Base-by-base conservation (phyloP, 1,140 invertebrate species). In the Drosophila varians region DNA sequence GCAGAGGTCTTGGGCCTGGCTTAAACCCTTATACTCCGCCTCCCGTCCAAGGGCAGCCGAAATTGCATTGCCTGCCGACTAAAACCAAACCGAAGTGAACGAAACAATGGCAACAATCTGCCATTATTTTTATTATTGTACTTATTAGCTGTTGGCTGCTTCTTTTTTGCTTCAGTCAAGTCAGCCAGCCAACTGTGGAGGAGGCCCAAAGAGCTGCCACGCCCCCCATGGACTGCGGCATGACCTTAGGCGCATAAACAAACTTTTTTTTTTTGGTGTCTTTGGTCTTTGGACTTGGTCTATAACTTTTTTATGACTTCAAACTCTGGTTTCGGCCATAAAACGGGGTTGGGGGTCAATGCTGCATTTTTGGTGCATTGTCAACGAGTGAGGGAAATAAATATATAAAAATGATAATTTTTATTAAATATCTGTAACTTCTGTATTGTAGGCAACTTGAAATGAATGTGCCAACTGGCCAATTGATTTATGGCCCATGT, bases 231-330 rank as follows among this genome's bases (percentile, higher is more conserved):
- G 68, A 61, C 56, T 73, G 56, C 46, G 74, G 49, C 69, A 70
- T 86, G 82, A 87, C 80, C 80, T 86, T 87, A 80, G 82, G 82
- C 82, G 80, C 80, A 77, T 77, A 80, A 77, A 73, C 82, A 80
- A 87, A 74, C 73, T 74, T 80, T n/a, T n/a, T n/a, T n/a, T n/a
- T n/a, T n/a, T 66, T 65, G 61, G 55, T 47, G 49, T 14, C n/a
- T n/a, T n/a, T 62, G 36, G 53, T 60, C n/a, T 66, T 78, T 40
- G 43, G 51, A 87, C 82, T 86, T 70, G 80, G 57, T 84, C 66
- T 55, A 61, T 45, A 40, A 31, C 42, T 14, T 51, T n/a, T 84
- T 74, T 69, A 84, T 58, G 71, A 53, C 74, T 65, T 42, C 53
- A 55, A 72, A 77, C 61, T 72, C 38, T 69, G 62, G 57, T 64